These are phyloP conservation scores for Perognathus longimembris DNA, from an alignment of 2,113 vertebrate species.

Conservation along the genomic window DNA sequence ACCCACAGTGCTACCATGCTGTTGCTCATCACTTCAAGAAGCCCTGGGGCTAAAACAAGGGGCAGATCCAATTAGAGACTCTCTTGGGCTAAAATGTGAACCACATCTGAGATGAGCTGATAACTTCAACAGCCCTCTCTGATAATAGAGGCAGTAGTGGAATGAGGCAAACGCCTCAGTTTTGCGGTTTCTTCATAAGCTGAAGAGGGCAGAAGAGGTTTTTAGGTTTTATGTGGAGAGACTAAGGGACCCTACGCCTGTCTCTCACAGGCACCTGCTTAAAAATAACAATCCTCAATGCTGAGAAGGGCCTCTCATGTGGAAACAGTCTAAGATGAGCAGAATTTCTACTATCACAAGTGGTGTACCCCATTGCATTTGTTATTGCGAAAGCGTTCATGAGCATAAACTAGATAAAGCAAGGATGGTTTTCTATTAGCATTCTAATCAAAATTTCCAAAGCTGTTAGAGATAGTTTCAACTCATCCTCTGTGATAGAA, in stretches of 20 bases:
- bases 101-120: background rate
- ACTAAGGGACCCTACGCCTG: background rate
- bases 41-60: background rate
- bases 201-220: background rate
- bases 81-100: background rate
- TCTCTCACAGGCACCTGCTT: background rate
- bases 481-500: slow-evolving; percentile 48
- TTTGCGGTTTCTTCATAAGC: slow-evolving; percentile 21
- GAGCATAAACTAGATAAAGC: slow-evolving; percentile 68
- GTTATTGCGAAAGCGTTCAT: slow-evolving; percentile 33
- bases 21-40: slow-evolving; percentile 13
- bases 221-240: background rate
- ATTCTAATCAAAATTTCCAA: slow-evolving; percentile 74
- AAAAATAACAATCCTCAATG: background rate
- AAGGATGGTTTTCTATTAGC: slow-evolving; percentile 70
- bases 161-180: slow-evolving; percentile 7
- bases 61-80: background rate
- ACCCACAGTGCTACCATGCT: slow-evolving; percentile 35
- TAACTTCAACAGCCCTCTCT: slow-evolving; percentile 36
- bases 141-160: slow-evolving; percentile 40
- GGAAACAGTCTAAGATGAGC: slow-evolving; percentile 11
- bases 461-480: slow-evolving; percentile 61
- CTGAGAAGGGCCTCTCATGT: background rate
- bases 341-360: slow-evolving; percentile 46
- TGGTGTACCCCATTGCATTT: slow-evolving; percentile 32